Percentiles rank a stretch among this genome's conserved stretches.
phyloP scores from a whole-genome alignment of 2,888 invertebrate genomes.

The Nymphalis urticae region DNA sequence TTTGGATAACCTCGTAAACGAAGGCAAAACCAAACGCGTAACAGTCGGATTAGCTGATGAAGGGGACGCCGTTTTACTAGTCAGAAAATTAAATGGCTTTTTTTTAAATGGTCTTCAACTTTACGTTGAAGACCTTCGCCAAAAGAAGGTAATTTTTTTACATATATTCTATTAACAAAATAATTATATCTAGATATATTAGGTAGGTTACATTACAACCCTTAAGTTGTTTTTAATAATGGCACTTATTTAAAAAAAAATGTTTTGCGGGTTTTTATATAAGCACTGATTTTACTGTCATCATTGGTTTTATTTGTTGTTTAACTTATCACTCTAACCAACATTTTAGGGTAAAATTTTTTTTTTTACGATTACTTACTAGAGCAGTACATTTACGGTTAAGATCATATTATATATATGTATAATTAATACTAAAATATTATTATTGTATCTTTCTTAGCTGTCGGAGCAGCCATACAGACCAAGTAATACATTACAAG shows the following conservation, averaged over 20 bases:
- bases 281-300: not conserved
- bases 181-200: not conserved
- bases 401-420: too few relatives aligned
- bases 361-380: too few relatives aligned
- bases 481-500: not conserved
- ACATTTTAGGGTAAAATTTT: too few relatives aligned
- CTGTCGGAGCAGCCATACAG: conserved; percentile 15
- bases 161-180: not conserved
- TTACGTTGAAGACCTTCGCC: conserved; percentile 46
- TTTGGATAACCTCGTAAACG: conserved; percentile 46
- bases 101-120: conserved; percentile 42
- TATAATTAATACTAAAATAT: not conserved
- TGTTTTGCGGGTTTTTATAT: not conserved
- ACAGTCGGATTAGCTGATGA: conserved; percentile 51
- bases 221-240: too few relatives aligned
- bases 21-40: conserved; percentile 43
- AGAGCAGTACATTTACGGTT: too few relatives aligned
- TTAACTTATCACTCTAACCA: too few relatives aligned
- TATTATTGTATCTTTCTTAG: conserved; percentile 13
- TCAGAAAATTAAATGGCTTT: conserved; percentile 46
- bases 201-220: not conserved
- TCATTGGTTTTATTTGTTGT: too few relatives aligned
- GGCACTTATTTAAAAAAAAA: too few relatives aligned
- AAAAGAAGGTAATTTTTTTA: conserved; percentile 42
- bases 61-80: conserved; percentile 45